Conservation (phyloP, 92 coral and sea anemone genomes). For the Phenganax subtilis region DNA sequence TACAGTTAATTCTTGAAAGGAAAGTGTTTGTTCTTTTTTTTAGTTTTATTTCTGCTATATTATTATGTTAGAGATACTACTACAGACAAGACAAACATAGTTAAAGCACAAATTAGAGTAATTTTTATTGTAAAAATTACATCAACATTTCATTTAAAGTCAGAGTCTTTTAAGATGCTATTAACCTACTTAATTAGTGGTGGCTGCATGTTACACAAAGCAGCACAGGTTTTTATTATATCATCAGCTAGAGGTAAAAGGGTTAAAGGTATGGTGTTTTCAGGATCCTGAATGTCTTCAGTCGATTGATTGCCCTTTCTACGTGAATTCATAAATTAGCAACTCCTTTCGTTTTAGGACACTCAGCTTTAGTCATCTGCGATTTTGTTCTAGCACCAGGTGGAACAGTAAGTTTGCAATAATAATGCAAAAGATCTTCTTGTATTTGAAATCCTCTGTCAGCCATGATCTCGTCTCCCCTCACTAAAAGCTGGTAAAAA, state of each 20-base stretch:
- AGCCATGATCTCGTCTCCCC: too few species aligned
- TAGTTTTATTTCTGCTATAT: too few species aligned
- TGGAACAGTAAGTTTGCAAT: not conserved
- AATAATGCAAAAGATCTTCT: too few species aligned
- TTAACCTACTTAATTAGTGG: not conserved
- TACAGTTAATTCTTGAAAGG: too few species aligned
- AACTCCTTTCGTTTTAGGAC: not conserved
- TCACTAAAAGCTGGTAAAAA: too few species aligned
- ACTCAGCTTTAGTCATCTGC: slow-evolving; percentile 15
- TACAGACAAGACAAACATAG: too few species aligned
- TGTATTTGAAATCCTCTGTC: too few species aligned
- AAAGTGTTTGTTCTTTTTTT: too few species aligned
- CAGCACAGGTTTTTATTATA: slow-evolving; percentile 13
- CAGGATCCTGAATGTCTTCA: slow-evolving; percentile 16
- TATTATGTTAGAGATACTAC: too few species aligned
- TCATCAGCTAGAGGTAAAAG: slow-evolving; percentile 12
- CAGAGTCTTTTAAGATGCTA: not conserved
- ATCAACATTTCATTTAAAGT: not conserved
- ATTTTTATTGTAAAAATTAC: too few species aligned
- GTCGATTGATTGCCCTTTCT: not conserved
- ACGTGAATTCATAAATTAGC: slow-evolving; percentile 5
- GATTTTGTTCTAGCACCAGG: not conserved
- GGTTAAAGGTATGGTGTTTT: slow-evolving; percentile 16
- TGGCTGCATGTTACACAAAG: slow-evolving; percentile 23
- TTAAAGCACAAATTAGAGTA: too few species aligned